Percentiles rank a stretch among this genome's conserved stretches.
Conservation (phyloP, 2,113 vertebrate genomes). For the Rhinoderma darwinii region DNA sequence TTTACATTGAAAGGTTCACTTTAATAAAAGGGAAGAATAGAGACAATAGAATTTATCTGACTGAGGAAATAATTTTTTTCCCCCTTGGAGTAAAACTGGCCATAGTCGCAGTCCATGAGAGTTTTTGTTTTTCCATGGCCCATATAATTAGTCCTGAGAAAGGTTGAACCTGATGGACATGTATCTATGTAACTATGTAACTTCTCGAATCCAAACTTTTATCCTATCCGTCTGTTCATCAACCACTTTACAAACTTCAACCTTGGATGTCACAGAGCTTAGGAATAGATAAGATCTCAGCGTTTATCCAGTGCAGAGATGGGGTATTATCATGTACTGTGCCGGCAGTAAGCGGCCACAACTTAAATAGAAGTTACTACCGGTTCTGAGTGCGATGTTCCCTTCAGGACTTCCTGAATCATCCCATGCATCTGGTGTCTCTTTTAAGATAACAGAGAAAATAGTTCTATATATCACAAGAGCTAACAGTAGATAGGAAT, state of each 20-base stretch:
- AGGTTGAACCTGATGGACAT: too few relatives aligned
- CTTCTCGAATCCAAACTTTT: too few relatives aligned
- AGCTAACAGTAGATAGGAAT: neutral
- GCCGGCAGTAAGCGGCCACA: neutral
- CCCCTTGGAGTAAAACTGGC: too few relatives aligned
- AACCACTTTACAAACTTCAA: neutral
- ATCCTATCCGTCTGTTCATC: neutral
- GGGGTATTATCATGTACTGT: neutral
- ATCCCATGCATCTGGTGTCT: slow-evolving; percentile 12
- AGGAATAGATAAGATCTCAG: slow-evolving; percentile 17
- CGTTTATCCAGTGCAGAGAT: neutral
- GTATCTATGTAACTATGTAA: too few relatives aligned
- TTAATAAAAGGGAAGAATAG: too few relatives aligned
- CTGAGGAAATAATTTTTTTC: too few relatives aligned
- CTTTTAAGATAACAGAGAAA: slow-evolving; percentile 29
- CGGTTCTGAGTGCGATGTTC: neutral
- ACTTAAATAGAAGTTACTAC: slow-evolving; percentile 6
- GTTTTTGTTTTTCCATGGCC: too few relatives aligned
- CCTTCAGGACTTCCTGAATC: slow-evolving; percentile 22
- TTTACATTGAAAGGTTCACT: too few relatives aligned
- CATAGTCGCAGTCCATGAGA: too few relatives aligned
- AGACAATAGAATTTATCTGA: too few relatives aligned
- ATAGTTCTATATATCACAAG: neutral
- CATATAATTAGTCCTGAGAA: too few relatives aligned
- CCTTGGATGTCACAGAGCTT: neutral